Conservation (phyloP, 1,140 invertebrate genomes). For the Sipha flava region DNA sequence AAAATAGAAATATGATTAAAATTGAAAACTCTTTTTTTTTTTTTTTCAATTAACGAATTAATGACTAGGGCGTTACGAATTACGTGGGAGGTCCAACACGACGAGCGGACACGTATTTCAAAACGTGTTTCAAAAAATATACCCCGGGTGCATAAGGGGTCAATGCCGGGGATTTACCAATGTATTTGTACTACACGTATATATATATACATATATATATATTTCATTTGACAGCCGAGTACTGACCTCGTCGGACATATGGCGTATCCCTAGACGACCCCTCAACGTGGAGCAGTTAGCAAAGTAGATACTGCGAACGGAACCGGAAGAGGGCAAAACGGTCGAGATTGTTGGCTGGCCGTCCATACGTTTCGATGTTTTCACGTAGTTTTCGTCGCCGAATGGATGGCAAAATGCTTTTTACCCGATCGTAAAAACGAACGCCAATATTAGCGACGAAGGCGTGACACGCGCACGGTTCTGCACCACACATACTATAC, state of each 20-base stretch:
- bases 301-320: neutral
- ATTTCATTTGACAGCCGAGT: neutral
- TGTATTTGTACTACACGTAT: neutral
- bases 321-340: neutral
- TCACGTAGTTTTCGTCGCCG: neutral
- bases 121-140: neutral
- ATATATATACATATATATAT: neutral
- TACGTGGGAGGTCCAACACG: neutral
- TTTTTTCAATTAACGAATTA: conserved; percentile 11
- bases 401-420: neutral
- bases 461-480: no score
- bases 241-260: conserved; percentile 12
- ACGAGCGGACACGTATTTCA: neutral
- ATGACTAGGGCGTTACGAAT: neutral
- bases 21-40: neutral
- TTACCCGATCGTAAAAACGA: neutral
- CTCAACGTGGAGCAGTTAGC: neutral
- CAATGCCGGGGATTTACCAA: neutral
- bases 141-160: neutral
- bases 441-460: neutral
- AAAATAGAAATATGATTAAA: neutral
- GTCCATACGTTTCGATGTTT: neutral
- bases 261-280: neutral
- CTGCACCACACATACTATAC: no score
- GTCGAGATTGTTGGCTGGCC: neutral